phyloP scores from a whole-genome alignment of 2,113 vertebrate genomes.

The Edolisoma coerulescens region DNA sequence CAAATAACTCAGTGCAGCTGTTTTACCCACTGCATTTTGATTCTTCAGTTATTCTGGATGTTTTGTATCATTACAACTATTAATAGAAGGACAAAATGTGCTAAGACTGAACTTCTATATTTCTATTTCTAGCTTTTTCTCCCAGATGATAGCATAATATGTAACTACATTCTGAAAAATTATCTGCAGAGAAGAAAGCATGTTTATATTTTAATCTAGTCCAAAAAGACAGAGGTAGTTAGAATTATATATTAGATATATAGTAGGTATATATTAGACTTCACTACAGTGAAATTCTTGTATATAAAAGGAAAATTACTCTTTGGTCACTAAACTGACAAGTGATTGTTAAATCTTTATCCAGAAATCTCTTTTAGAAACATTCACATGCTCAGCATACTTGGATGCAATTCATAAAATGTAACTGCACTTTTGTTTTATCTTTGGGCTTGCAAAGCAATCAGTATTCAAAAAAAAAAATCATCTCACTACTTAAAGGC shows the following conservation, averaged over 20 bases:
- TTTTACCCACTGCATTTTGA: neutral
- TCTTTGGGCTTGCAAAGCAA: neutral
- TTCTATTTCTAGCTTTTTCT: neutral
- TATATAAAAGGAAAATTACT: neutral
- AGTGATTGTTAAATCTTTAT: neutral
- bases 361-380: neutral
- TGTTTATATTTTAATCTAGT: neutral
- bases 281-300: neutral
- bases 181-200: neutral
- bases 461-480: neutral
- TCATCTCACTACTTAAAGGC: neutral
- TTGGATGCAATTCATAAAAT: neutral
- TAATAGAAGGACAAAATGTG: neutral
- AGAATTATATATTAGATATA: neutral
- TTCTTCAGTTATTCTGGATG: neutral
- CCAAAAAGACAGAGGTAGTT: neutral
- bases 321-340: neutral
- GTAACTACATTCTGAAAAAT: neutral
- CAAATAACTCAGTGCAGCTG: neutral
- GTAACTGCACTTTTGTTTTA: neutral
- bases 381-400: neutral
- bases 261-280: neutral
- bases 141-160: neutral
- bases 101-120: neutral
- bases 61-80: neutral